Base-by-base conservation (phyloP, 23 tunicate species). In the Ciona savignyi region DNA sequence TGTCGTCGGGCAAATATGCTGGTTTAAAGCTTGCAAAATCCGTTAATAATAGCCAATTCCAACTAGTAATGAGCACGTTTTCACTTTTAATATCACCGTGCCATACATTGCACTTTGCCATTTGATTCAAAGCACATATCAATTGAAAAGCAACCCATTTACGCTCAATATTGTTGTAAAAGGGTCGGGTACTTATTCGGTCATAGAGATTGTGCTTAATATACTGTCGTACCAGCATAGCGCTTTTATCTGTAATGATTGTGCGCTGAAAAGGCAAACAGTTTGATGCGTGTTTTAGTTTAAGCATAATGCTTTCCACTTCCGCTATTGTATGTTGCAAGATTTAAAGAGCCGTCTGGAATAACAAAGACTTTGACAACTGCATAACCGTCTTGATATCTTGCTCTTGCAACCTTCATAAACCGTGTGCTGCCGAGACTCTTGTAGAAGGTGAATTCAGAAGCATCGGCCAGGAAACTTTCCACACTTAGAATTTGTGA, bases 71-170 rank as follows among this genome's bases (percentile, higher is more conserved):
- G 32, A 87, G 64, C 4, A 94, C 74, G 75, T 94, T 94, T 70
- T 94, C 99, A 75, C 99, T 86, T 65, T 94, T 94, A 29, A 94
- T 86, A 72, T 94, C 99, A 2, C 99, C 99, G 35, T 94, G 99
- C 66, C 83, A 87, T 9, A 94, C 79, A 4, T 76, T 66, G 19
- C 73, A 65, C 60, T 86, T 79, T 63, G 93, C 86, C 80, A 94
- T 87, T 48, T 87, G 93, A 67, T 83, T 87, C 2, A 94, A 60
- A 0, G 99, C 99, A 79, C 94, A 83, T 3, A 94, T 34, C 26
- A 94, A 80, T 75, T 94, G 99, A 78, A 86, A 94, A 1, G 99
- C 86, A 31, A 87, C 83, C 99, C 99, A 94, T 32, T 64, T 49
- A 4, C 83, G 78, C 63, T 94, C 99, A 34, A 82, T 78, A 49